Base-by-base conservation (phyloP, 2,888 invertebrate genomes). In the Petrolisthes cinctipes region DNA sequence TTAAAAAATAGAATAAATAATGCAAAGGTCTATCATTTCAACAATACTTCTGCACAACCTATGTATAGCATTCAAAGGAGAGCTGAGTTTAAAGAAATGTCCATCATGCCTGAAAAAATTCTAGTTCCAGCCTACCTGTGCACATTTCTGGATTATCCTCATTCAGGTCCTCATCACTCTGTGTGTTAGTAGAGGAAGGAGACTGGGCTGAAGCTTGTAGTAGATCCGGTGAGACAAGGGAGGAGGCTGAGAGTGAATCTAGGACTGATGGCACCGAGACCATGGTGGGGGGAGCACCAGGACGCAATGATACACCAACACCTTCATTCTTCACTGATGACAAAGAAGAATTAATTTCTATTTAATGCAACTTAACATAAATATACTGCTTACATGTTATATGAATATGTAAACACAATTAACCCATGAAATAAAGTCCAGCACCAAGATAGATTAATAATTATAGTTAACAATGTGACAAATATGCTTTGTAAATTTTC, bases 221-320 rank as follows among this genome's bases (percentile, higher is more conserved):
- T 14, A 83, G 87, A 57, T 87, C 87, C 4, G 79, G 83, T 0
- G 83, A 73, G n/a, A 87, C 79, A 11, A 88, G 57, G 6, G 87
- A 83, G 37, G 89, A 86, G n/a, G 89, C 89, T 17, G 90, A 89
- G 51, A 90, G 73, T 53, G 86, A 80, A 84, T 90, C 90, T 20
- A 90, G 78, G n/a, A 90, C 90, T 54, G 90, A 90, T n/a, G 90
- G 90, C 9, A 90, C 90, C 5, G 90, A 89, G 20, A 90, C 90
- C 90, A 90, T 90, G n/a, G 90, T 90, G 17, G 90, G 90, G 11
- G 89, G 89, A 54, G 89, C 90, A n/a, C 90, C 89, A 51, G 89
- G 90, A n/a, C 86, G 79, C 51, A 90, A 81, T 7, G 90, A 90
- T 17, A 89, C 85, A 5, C 90, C 86, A 54, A 90, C 86, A 56